Evolutionary conservation across 2,888 invertebrate species (phyloP).

Genomic region (Mycogona germanica): DNA sequence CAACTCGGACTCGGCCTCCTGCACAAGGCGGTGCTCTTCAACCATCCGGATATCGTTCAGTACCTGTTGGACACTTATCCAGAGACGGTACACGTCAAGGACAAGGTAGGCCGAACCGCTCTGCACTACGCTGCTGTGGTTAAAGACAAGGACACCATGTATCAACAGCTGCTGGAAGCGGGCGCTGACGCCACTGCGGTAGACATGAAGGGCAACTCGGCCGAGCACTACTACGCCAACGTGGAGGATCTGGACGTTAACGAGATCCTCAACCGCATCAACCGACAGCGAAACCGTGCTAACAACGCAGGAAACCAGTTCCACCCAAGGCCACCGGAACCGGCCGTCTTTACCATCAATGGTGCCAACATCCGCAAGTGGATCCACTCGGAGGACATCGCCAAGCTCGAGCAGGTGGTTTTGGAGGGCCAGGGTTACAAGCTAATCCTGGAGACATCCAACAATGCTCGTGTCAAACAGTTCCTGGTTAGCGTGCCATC

Average conservation of each 20-base stretch:
- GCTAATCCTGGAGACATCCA: constrained; percentile 69
- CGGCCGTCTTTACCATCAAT: constrained; percentile 50
- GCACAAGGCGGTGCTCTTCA: constrained; percentile 75
- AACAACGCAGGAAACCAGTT: constrained; percentile 6
- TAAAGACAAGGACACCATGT: constrained; percentile 70
- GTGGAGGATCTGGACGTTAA: constrained; percentile 19
- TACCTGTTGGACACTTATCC: constrained; percentile 59
- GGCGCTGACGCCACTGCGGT: constrained; percentile 61
- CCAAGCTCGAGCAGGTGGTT: constrained; percentile 69
- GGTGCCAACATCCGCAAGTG: constrained; percentile 86
- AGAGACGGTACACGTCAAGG: constrained; percentile 62
- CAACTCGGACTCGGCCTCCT: constrained; percentile 54
- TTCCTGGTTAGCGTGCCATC: constrained; percentile 90
- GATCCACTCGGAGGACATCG: constrained; percentile 85
- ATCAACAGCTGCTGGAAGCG: constrained; percentile 66
- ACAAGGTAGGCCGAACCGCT: constrained; percentile 68
- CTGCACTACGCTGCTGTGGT: constrained; percentile 54
- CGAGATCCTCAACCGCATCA: constrained; percentile 19
- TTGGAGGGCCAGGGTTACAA: constrained; percentile 83
- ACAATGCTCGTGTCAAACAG: constrained; percentile 63
- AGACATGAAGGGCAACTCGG: constrained; percentile 10
- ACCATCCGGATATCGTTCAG: constrained; percentile 66
- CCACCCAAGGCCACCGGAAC: not conserved
- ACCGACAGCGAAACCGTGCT: constrained; percentile 13
- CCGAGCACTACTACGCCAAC: constrained; percentile 17